Percentiles rank a stretch among this genome's conserved stretches.
Evolutionary conservation across 2,797 vertebrate genomes (phyloP).

Genomic region (Spea hammondii): DNA sequence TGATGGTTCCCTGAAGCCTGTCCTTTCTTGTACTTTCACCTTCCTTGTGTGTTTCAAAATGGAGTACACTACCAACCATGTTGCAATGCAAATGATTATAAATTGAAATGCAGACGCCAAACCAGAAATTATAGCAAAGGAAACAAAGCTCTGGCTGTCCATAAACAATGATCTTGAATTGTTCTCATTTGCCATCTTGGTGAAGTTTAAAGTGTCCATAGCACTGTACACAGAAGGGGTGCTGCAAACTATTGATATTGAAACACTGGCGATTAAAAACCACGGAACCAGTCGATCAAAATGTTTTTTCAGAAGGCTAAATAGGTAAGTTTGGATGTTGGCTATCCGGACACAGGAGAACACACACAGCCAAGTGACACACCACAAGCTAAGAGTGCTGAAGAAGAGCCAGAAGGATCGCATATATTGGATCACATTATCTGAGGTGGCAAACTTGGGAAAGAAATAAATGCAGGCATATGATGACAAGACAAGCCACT

Average conservation of each 20-base stretch:
- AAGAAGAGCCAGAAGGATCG: constrained; percentile 28
- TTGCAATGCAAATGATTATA: constrained; percentile 17
- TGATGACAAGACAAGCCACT: not conserved
- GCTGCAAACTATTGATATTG: not conserved
- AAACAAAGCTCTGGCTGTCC: not conserved
- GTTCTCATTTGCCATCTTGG: not conserved
- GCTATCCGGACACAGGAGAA: constrained; percentile 38
- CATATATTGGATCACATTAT: not conserved
- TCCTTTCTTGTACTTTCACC: constrained; percentile 28
- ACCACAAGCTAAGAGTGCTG: constrained; percentile 11
- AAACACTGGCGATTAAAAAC: constrained; percentile 2
- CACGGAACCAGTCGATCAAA: constrained; percentile 33
- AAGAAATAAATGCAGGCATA: not conserved
- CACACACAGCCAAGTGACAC: constrained; percentile 13
- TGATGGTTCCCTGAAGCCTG: constrained; percentile 40
- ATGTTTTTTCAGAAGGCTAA: constrained; percentile 25
- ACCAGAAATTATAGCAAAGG: not conserved
- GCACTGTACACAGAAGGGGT: not conserved
- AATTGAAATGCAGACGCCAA: constrained; percentile 10
- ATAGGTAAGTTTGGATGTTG: constrained; percentile 3
- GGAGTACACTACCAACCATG: constrained; percentile 20
- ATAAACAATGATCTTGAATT: not conserved
- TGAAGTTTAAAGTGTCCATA: not conserved
- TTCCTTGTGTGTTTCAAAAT: constrained; percentile 17
- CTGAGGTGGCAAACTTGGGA: not conserved